A percentile compares a stretch with the other conserved stretches of the same genome.
These are phyloP conservation scores for Erebia palarica DNA, from an alignment of 2,888 invertebrate species.

Conservation along the genomic window DNA sequence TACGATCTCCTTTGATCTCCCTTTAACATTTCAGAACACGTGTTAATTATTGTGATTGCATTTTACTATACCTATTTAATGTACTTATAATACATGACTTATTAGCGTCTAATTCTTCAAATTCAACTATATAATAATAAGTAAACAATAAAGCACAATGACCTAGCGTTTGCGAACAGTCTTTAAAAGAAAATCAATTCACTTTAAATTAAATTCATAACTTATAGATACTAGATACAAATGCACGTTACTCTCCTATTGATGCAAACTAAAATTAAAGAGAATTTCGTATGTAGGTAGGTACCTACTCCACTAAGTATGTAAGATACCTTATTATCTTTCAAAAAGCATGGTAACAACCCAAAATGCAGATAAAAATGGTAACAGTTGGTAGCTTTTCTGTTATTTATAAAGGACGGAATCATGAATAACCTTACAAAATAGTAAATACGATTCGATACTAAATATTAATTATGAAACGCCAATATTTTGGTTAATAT, in stretches of 20 bases:
- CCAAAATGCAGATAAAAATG: too few relatives aligned
- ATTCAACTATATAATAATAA: background rate
- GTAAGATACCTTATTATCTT: background rate
- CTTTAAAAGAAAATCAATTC: conserved; percentile 29
- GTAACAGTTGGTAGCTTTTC: conserved; percentile 45
- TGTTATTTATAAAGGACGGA: conserved; percentile 5
- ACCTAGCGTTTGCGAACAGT: conserved; percentile 34
- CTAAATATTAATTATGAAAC: background rate
- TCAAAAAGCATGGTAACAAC: background rate
- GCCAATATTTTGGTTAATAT: conserved; percentile 5
- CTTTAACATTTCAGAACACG: conserved; percentile 28
- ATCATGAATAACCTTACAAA: background rate
- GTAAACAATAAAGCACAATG: conserved; percentile 22
- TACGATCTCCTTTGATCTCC: conserved; percentile 3
- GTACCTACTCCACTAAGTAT: background rate
- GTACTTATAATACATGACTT: conserved; percentile 18
- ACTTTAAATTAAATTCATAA: conserved; percentile 25
- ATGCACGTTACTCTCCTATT: conserved; percentile 27
- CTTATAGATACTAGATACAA: conserved; percentile 31
- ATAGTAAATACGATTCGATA: background rate
- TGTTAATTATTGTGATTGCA: conserved; percentile 26
- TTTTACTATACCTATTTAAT: conserved; percentile 34
- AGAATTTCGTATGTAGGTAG: background rate
- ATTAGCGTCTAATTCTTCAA: conserved; percentile 10
- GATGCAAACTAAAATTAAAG: conserved; percentile 4